Evolutionary conservation across 1,140 invertebrate genomes (phyloP).

Genomic region (Branchinecta lindahli): DNA sequence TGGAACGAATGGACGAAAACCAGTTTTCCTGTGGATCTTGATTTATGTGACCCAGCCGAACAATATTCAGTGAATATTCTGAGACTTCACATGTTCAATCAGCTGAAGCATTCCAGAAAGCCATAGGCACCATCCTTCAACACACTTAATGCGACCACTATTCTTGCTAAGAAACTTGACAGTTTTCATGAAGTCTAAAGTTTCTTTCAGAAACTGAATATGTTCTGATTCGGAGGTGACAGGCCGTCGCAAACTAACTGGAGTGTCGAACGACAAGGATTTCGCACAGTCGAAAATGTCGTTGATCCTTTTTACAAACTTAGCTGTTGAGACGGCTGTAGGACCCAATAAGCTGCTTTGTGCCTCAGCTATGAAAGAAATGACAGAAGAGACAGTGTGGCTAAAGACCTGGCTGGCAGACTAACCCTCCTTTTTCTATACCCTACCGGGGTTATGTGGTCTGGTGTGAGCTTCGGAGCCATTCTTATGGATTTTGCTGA

Average conservation of each 20-base stretch:
- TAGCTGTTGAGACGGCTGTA: neutral
- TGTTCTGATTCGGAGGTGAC: neutral
- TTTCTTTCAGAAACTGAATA: neutral
- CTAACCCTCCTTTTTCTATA: too few species aligned
- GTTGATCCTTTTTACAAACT: neutral
- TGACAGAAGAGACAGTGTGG: too few species aligned
- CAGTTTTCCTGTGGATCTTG: slow-evolving; percentile 1
- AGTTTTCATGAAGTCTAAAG: neutral
- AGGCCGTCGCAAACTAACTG: neutral
- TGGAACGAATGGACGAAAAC: neutral
- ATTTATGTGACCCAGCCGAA: neutral
- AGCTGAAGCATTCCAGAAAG: neutral
- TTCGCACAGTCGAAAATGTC: neutral
- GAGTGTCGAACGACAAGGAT: neutral
- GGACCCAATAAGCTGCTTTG: too few species aligned
- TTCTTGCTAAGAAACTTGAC: slow-evolving; percentile 2
- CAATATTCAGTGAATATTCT: neutral
- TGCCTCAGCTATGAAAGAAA: too few species aligned
- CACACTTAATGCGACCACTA: neutral
- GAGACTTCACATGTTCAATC: neutral
- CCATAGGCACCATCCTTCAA: slow-evolving; percentile 1
- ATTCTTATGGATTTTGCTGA: too few species aligned
- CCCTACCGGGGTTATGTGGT: too few species aligned
- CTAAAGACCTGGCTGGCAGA: too few species aligned
- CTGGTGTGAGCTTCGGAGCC: too few species aligned